These are phyloP conservation scores for Thalassoma bifasciatum DNA, from an alignment of 2,113 vertebrate genomes.

Conservation along the genomic window DNA sequence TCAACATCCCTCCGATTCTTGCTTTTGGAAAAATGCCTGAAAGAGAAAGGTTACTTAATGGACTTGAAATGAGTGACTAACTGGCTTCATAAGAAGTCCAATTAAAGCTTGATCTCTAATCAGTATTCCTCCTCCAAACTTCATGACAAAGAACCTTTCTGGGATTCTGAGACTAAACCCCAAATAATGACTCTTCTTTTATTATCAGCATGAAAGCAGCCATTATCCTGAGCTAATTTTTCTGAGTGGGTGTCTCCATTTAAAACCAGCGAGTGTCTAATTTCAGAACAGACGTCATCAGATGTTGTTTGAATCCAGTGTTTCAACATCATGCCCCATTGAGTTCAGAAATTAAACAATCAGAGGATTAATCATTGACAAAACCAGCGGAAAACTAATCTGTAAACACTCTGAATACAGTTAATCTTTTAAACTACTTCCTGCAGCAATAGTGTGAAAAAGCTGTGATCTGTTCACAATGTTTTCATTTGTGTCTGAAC, in stretches of 20 bases:
- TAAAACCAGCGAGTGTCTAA: conserved; percentile 5
- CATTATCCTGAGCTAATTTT: conserved; percentile 4
- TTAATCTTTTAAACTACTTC: background rate
- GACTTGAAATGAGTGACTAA: background rate
- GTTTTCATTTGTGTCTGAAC: too few relatives aligned
- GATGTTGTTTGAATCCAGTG: background rate
- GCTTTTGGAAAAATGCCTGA: conserved; percentile 90
- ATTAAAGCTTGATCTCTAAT: background rate
- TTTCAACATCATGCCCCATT: background rate
- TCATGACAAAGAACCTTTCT: background rate
- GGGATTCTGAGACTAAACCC: background rate
- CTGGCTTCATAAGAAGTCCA: conserved; percentile 1
- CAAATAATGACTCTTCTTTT: conserved; percentile 6
- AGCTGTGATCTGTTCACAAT: too few relatives aligned
- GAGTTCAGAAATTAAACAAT: background rate
- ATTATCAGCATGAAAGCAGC: conserved; percentile 5
- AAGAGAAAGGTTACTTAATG: background rate
- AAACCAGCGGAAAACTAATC: background rate
- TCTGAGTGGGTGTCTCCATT: conserved; percentile 5
- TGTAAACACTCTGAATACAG: background rate
- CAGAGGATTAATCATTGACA: background rate
- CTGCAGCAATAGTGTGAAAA: background rate
- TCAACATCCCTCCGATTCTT: conserved; percentile 81
- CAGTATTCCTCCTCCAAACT: conserved; percentile 3
- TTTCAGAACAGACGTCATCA: conserved; percentile 11